Percentiles rank a stretch among this genome's conserved stretches.
phyloP scores from a whole-genome alignment of 1,140 invertebrate species.

The Pseudachorutes palmiensis region DNA sequence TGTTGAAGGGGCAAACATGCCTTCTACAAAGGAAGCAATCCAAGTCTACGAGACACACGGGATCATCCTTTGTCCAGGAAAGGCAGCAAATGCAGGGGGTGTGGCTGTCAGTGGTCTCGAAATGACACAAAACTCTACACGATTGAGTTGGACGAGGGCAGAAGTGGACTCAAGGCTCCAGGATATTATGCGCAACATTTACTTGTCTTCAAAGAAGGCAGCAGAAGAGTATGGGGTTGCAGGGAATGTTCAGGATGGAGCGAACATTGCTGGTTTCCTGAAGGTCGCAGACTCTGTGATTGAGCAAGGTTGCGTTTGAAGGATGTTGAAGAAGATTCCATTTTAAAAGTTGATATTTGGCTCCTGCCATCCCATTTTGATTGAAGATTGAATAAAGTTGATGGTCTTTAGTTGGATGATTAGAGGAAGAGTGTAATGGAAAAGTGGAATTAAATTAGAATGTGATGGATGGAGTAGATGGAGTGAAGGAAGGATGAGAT shows the following conservation, averaged over 20 bases:
- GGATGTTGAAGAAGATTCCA: not conserved
- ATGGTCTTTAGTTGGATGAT: no score
- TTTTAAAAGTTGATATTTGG: no score
- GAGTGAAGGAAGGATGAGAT: no score
- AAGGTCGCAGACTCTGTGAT: conserved; percentile 25
- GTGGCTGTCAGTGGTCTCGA: conserved; percentile 21
- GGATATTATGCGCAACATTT: conserved; percentile 20
- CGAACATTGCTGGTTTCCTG: conserved; percentile 25
- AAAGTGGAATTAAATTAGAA: no score
- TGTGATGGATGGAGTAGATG: no score
- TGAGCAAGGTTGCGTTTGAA: conserved; percentile 21
- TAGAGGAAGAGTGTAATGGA: no score
- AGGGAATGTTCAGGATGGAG: conserved; percentile 14
- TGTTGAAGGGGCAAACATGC: conserved; percentile 25
- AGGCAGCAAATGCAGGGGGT: conserved; percentile 25
- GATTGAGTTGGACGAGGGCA: conserved; percentile 8
- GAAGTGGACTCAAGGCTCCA: conserved; percentile 19
- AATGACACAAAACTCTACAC: conserved; percentile 22
- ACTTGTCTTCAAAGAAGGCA: conserved; percentile 1
- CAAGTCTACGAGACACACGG: conserved; percentile 17
- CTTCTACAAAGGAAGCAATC: conserved; percentile 23
- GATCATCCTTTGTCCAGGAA: conserved; percentile 18
- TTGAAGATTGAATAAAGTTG: no score
- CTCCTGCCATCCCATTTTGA: no score
- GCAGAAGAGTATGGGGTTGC: conserved; percentile 7